A percentile compares a stretch with the other conserved stretches of the same genome.
These are phyloP conservation scores for Rhabdornis inornatus DNA, from an alignment of 2,113 vertebrate species.

Conservation along the genomic window DNA sequence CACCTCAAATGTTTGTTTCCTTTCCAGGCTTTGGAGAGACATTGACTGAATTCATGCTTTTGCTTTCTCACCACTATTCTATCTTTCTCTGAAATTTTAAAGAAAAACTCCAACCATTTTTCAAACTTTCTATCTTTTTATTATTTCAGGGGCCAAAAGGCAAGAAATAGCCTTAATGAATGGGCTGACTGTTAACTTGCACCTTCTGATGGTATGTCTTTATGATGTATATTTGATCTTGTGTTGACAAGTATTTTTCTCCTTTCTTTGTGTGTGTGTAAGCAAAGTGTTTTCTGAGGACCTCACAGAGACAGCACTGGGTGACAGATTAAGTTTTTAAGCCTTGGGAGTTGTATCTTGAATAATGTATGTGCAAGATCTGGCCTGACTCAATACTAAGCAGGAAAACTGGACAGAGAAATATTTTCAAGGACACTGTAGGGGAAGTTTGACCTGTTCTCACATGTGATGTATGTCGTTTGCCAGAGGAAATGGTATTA, in stretches of 20 bases:
- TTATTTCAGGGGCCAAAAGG: constrained; percentile 73
- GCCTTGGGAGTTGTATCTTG: neutral
- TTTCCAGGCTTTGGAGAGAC: neutral
- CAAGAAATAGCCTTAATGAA: constrained; percentile 88
- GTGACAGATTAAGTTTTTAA: neutral
- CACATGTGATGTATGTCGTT: rapidly evolving
- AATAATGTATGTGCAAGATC: neutral
- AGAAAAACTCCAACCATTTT: neutral
- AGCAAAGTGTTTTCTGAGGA: constrained; percentile 7
- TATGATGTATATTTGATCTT: neutral
- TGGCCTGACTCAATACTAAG: neutral
- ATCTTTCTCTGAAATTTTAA: neutral
- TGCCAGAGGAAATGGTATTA: neutral
- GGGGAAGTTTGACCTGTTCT: neutral
- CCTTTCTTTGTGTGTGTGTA: neutral
- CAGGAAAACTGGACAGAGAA: neutral
- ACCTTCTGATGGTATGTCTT: constrained; percentile 86
- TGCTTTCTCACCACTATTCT: neutral
- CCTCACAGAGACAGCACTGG: neutral
- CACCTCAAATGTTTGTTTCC: constrained; percentile 28
- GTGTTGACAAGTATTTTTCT: neutral
- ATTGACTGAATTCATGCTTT: neutral
- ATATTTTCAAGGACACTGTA: neutral
- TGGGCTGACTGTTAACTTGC: constrained; percentile 90
- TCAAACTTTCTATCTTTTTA: neutral